Conservation (phyloP, 1,140 invertebrate genomes). For the Wasmannia auropunctata region DNA sequence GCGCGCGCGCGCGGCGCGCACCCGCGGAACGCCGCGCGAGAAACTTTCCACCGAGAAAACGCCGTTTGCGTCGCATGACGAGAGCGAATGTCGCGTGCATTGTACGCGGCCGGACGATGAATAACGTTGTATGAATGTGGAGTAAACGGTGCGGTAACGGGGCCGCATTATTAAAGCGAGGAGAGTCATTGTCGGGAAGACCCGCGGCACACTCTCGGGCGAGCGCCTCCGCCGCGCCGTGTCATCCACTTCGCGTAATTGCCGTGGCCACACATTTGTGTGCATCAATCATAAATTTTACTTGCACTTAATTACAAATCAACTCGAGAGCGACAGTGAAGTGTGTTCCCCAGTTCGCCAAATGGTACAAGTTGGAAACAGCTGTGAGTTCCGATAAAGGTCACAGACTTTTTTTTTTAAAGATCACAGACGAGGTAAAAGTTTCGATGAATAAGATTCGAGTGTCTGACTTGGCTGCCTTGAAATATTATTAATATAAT, state of each 20-base stretch:
- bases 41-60: slow-evolving; percentile 44
- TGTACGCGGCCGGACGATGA: background rate
- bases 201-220: background rate
- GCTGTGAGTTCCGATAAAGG: background rate
- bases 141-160: slow-evolving; percentile 34
- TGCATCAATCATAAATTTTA: background rate
- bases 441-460: background rate
- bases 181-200: background rate
- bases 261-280: background rate
- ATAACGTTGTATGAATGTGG: slow-evolving; percentile 23
- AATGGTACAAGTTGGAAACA: background rate
- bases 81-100: slow-evolving; percentile 45
- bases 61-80: slow-evolving; percentile 33
- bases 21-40: background rate
- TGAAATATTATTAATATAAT: background rate
- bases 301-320: background rate
- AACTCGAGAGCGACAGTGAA: background rate
- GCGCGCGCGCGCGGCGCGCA: background rate
- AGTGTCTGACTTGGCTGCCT: background rate
- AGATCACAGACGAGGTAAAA: background rate
- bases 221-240: background rate
- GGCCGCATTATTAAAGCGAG: background rate
- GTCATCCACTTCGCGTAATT: background rate
- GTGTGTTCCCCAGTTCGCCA: no score
- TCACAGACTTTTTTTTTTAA: no score